Conservation (phyloP, 2,888 invertebrate species). For the Stenodema calcarata region DNA sequence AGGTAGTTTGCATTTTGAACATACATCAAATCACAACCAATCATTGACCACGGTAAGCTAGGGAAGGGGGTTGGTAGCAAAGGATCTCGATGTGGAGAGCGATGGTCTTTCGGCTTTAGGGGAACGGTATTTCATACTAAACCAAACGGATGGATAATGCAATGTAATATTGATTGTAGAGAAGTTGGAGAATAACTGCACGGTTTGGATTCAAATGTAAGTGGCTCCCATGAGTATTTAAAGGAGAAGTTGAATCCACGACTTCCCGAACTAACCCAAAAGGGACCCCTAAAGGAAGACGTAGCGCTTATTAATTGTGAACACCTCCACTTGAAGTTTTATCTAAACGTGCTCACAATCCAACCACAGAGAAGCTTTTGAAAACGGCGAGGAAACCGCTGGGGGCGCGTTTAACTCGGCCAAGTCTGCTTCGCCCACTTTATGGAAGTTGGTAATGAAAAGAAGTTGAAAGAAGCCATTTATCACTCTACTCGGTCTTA, state of each 20-base stretch:
- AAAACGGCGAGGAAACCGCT: not conserved
- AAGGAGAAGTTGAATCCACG: not conserved
- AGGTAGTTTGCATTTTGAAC: no score
- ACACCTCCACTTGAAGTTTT: not conserved
- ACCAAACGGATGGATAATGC: no score
- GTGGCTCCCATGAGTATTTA: no score
- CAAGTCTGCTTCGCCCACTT: not conserved
- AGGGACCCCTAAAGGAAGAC: not conserved
- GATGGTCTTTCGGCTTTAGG: no score
- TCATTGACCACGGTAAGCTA: no score
- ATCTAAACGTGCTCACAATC: not conserved
- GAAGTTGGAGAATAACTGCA: no score
- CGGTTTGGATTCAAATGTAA: no score
- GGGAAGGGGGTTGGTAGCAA: no score
- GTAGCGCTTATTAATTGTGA: not conserved
- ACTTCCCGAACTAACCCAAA: not conserved
- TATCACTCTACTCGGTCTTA: not conserved
- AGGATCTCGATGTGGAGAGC: no score
- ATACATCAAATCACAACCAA: no score
- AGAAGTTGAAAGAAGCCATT: not conserved
- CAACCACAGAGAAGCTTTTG: not conserved
- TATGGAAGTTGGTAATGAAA: not conserved
- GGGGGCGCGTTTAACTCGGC: not conserved
- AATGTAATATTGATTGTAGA: no score
- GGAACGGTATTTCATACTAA: no score